Evolutionary conservation across 2,888 invertebrate genomes (phyloP), one percentile per base, ranked within the genome.

Genomic region (Aelia acuminata): DNA sequence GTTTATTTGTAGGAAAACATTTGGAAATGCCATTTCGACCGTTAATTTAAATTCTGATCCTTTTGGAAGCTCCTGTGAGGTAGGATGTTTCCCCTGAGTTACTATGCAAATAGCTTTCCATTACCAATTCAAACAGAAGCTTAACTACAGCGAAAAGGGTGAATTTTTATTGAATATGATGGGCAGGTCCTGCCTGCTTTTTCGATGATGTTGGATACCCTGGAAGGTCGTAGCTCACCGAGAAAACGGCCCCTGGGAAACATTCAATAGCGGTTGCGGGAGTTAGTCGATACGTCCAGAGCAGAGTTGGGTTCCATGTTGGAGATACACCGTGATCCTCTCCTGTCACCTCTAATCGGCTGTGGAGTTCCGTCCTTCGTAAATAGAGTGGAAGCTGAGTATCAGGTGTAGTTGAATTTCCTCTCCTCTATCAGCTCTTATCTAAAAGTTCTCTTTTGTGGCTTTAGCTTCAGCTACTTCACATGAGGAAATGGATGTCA

Each of bases 71-170:
- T 22, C 22, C 50, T n/a, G 53, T 26, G 8, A 26, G 53, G 53
- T 53, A 10, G 53, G 7, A 53, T 53, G n/a, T 53, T 53, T 26
- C 26, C 26, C 53, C 26, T n/a, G 53, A n/a, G 53, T 53, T 53
- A 53, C 53, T 53, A 53, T 53, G 53, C 53, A 53, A 53, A 53
- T 50, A n/a, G 20, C 1, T 53, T 11, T n/a, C 53, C 11, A 53
- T 53, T 53, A 26, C 53, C 53, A 53, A 53, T 53, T 53, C 53
- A 53, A 53, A 53, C 53, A 53, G 53, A 53, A 53, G 53, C 53
- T 53, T 11, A 53, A 53, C 53, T 3, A n/a, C n/a, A 11, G 53
- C 26, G 53, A 26, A 53, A 10, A n/a, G 26, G 26, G 53, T 53
- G 53, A 26, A 26, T 53, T 53, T 53, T 53, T 53, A 53, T 53